Base-by-base conservation (phyloP, 2,797 vertebrate genomes). In the Chromis chromis region DNA sequence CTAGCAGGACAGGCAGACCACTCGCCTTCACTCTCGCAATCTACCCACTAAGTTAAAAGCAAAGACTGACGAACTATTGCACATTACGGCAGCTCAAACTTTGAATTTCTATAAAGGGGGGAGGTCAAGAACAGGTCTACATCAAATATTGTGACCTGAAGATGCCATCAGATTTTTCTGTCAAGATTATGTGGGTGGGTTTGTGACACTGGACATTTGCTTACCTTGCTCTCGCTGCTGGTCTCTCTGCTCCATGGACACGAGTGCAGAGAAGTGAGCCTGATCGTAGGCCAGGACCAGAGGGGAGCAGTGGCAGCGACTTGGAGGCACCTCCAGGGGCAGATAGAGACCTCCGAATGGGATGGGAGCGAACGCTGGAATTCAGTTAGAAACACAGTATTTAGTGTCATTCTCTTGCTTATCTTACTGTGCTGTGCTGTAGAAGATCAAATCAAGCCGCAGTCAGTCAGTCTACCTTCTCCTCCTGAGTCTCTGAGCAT, bases 201-300 rank as follows among this genome's bases (percentile, higher is more conserved):
- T 17, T 21, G 25, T 48, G 24, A 62, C 6, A 31, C n/a, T 61
- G 42, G 17, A 57, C 22, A 13, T 31, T 11, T 24, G 62, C 66
- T 82, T 94, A 99, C 98, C 97, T 98, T 99, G 98, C 84, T 99
- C 98, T 86, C 97, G 94, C 75, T 99, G 97, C 85, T 99, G 97
- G 89, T 99, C 98, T 89, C 97, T 96, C 91, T 99, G 98, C 91
- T 99, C 98, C 98, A 99, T 99, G 74, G 98, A 99, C 91, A 99
- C 98, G 17, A 99, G 95, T 22, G 98, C 98, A 0, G 98, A 99
- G 93, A 99, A 99, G 89, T 99, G 98, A 24, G 98, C 98, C 94
- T 99, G 98, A 86, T 99, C 98, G 0, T 99, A 99, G 84, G 98
- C 98, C 58, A 99, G 92, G 72, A 99, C 98, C 87, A 99, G 94